Base-by-base conservation (phyloP, 2,888 invertebrate genomes). In the Desoria tigrina region DNA sequence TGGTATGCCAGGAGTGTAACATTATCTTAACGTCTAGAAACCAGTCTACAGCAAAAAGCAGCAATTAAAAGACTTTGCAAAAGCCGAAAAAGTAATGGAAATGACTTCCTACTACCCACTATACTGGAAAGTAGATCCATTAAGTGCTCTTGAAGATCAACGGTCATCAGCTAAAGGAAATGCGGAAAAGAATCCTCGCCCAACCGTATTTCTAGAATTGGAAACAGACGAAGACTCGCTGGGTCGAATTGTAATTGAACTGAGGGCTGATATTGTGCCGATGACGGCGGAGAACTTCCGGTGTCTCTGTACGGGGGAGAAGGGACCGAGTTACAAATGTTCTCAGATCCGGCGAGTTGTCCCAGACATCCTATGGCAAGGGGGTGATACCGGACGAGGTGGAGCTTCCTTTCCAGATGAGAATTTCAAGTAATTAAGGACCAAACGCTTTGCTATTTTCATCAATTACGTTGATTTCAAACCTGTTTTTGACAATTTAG, bases 261-360 rank as follows among this genome's bases (percentile, higher is more conserved):
- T 75, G 11, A 55, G 69, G 39, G 71, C 73, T n/a, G 71, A 71
- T 42, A 53, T 72, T 16, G 71, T 71, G 11, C 75, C 75, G 1
- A 62, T 73, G 65, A 75, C 69, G 7, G 72, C 71, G 14, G 74
- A 76, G 53, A 75, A 74, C 45, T 75, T 75, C 56, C 67, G 74
- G 1, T 58, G 66, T 32, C 62, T 75, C 1, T 76, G 76, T 45
- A 74, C 76, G 18, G 76, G 76, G 23, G 76, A 76, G 58, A 61
- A 55, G 37, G 76, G 76, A 11, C n/a, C 68, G 3, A 68, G 72
- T 11, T 76, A 74, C 61, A 74, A 74, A 55, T 76, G 76, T 50
- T 71, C 74, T 9, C 61, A 66, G 23, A 72, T 76, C 42, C 69
- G 68, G 45, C 65, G 74, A 24, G 62, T 75, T 23, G 49, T 74